phyloP scores from a whole-genome alignment of 2,888 invertebrate genomes.

The Sphecodes monilicornis region DNA sequence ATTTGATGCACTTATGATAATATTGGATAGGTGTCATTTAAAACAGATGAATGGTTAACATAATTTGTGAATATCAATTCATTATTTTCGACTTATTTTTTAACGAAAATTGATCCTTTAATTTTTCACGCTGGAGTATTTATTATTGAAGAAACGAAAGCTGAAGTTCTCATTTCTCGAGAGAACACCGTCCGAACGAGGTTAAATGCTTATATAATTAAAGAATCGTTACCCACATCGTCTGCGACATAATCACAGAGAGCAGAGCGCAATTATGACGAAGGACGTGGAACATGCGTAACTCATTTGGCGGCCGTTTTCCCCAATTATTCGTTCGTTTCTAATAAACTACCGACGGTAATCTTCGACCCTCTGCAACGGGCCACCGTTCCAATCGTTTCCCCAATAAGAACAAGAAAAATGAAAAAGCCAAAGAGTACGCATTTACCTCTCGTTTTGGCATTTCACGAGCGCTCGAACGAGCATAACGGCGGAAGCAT shows the following conservation, averaged over 20 bases:
- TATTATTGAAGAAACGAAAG: too few species aligned
- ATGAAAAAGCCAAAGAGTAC: neutral
- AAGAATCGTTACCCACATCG: neutral
- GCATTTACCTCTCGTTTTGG: constrained; percentile 33
- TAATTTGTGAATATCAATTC: too few species aligned
- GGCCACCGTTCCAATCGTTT: constrained; percentile 6
- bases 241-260: neutral
- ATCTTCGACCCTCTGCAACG: constrained; percentile 11
- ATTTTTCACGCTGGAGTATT: neutral
- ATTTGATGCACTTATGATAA: too few species aligned
- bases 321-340: constrained; percentile 13
- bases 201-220: neutral
- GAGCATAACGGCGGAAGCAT: neutral
- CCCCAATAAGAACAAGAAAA: constrained; percentile 2
- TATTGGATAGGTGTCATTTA: too few species aligned
- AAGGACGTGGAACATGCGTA: neutral
- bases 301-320: neutral
- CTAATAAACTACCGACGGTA: constrained; percentile 27
- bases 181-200: neutral
- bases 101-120: too few species aligned
- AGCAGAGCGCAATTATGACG: neutral
- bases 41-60: too few species aligned
- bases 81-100: too few species aligned
- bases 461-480: constrained; percentile 10
- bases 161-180: too few species aligned